Base-by-base conservation (phyloP, 2,888 invertebrate species). In the Lycia hirtaria region DNA sequence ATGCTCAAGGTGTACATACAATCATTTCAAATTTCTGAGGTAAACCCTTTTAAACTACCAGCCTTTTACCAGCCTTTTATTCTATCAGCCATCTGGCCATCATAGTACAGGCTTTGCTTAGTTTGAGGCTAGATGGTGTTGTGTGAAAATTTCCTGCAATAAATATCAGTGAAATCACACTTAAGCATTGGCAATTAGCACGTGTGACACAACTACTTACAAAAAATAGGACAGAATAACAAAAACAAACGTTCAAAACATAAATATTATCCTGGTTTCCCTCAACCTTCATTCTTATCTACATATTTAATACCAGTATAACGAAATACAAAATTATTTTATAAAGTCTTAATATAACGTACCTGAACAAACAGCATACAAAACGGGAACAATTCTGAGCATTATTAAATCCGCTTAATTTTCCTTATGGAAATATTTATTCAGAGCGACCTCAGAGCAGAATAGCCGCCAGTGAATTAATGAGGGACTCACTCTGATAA, bases 381-480 rank as follows among this genome's bases (percentile, higher is more conserved):
- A 45, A 30, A 50, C 2, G 32, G 45, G 19, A 55, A 45, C 43
- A 52, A 52, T 43, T 43, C 33, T 41, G 50, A 47, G 58, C 60
- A 58, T 59, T 60, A 60, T 63, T 47, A 65, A 61, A 50, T 38
- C 28, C 35, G 52, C 51, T 66, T 64, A 64, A 69, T 58, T 53
- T 33, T 53, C 56, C 45, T 51, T 37, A 37, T 50, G 47, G 43
- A 60, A 60, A 65, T 69, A 68, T 56, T 56, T 48, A 41, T 40
- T 33, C 33, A 35, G 15, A 22, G 50, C 35, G 59, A 64, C 60
- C 61, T 61, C 48, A 51, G 38, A 47, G 57, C 62, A 51, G 69
- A 72, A 71, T 69, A 71, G 68, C 63, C 61, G 60, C 51, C 62
- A 15, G 12, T 66, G 72, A 77, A 73, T 77, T 77, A 78, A 75